Conservation (phyloP, 1,140 invertebrate species). For the Aleiodes sp. region DNA sequence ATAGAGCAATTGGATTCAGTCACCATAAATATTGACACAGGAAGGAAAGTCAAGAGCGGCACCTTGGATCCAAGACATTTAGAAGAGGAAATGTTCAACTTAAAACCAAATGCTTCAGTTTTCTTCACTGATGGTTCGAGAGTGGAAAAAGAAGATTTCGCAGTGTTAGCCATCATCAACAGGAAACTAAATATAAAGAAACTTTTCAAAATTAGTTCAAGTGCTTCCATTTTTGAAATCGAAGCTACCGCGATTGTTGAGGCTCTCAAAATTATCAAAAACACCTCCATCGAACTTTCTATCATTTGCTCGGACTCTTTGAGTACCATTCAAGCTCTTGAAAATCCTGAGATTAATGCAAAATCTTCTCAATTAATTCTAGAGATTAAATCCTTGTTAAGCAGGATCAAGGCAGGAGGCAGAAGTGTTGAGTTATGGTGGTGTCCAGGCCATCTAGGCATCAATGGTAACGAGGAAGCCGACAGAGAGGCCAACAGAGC, state of each 20-base stretch:
- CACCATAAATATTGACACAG: not conserved
- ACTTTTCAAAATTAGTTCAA: not conserved
- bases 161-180: not conserved
- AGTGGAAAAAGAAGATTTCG: not conserved
- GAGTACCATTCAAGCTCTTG: not conserved
- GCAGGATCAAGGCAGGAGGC: not conserved
- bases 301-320: slow-evolving; percentile 2
- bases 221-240: not conserved
- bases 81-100: not conserved
- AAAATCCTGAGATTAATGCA: not conserved
- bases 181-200: not conserved
- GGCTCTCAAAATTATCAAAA: slow-evolving; percentile 2
- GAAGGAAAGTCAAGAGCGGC: slow-evolving; percentile 19
- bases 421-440: not conserved
- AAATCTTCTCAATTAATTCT: not conserved
- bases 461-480: not conserved
- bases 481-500: not conserved
- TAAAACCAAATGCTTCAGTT: not conserved
- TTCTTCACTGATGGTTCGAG: slow-evolving; percentile 5
- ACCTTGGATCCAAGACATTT: not conserved
- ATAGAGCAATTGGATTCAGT: slow-evolving; percentile 20
- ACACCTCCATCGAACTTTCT: not conserved
- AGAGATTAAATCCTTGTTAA: slow-evolving; percentile 10
- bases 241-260: slow-evolving; percentile 7
- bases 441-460: not conserved